Base-by-base conservation (phyloP, 1,140 invertebrate genomes). In the Formica selysi region DNA sequence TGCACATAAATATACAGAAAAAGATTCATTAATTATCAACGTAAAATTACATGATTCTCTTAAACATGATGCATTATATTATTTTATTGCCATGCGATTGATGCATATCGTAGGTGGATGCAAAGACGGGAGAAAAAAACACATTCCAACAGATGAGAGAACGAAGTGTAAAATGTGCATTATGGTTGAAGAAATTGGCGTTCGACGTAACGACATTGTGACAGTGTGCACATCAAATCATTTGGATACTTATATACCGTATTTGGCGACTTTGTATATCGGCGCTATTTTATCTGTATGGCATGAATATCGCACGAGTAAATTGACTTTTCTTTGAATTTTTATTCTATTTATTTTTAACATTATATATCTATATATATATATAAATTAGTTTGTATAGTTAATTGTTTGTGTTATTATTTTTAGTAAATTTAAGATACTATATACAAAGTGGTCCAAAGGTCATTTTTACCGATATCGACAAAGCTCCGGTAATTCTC, bases 391-490 rank as follows among this genome's bases (percentile, higher is more conserved):
- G 41, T 11, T 11, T 10, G 10, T 44, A 41, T 41, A 44, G 0
- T 44, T 44, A 44, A 11, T 44, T 11, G 10, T 10, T 0, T 32
- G 2, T 11, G 10, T 22, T 22, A 44, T 44, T 44, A 11, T 13
- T 11, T 44, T 44, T 44, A 44, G 41, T 11, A 44, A 44, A 11
- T 11, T 2, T 44, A 11, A 2, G 1, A 11, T 44, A 11, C 2
- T 11, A 11, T 44, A 10, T 44, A 0, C 8, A 44, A 10, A 3
- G 2, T 44, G 0, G 1, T n/a, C 94, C 95, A 13, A 94, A 93
- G 83, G 65, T 95, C 10, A 87, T 95, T 2, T 95, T 95, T 64
- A 76, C 88, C 0, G 88, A 93, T 36, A 51, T 90, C 38, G 57
- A 80, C 0, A 91, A 48, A 19, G 61, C 91, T 0, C 10, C 41